Evolutionary conservation across 2,888 invertebrate genomes (phyloP).

Genomic region (Chironomus riparius): DNA sequence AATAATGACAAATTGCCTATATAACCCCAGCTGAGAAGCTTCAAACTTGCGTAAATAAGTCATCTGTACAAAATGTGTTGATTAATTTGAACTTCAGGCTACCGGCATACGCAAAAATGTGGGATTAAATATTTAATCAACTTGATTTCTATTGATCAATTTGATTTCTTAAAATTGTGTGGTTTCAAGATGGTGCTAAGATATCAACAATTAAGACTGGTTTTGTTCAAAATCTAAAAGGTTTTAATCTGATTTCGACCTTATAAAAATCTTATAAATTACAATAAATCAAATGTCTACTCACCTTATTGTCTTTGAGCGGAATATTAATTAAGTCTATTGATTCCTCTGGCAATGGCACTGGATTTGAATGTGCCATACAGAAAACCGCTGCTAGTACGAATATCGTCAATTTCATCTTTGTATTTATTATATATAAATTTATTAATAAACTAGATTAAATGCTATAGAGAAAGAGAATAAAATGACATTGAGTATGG

Average conservation of each 20-base stretch:
- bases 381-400: slow-evolving; percentile 36
- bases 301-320: slow-evolving; percentile 41
- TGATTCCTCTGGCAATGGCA: slow-evolving; percentile 34
- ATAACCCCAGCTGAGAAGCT: neutral
- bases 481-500: neutral
- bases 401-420: slow-evolving; percentile 34
- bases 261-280: neutral
- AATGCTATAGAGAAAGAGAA: slow-evolving; percentile 3
- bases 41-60: neutral
- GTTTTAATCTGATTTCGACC: neutral
- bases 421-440: slow-evolving; percentile 27
- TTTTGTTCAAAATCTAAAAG: too few species aligned
- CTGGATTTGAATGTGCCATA: slow-evolving; percentile 37
- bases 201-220: too few species aligned
- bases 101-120: too few species aligned
- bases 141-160: too few species aligned
- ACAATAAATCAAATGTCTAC: slow-evolving; percentile 29
- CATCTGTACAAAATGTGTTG: neutral
- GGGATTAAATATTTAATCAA: too few species aligned
- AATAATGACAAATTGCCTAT: neutral
- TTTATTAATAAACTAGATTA: slow-evolving; percentile 1
- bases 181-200: neutral
- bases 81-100: neutral
- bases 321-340: slow-evolving; percentile 41
- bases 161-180: too few species aligned